phyloP scores from a whole-genome alignment of 2,113 vertebrate genomes.

The Urocolius indicus region DNA sequence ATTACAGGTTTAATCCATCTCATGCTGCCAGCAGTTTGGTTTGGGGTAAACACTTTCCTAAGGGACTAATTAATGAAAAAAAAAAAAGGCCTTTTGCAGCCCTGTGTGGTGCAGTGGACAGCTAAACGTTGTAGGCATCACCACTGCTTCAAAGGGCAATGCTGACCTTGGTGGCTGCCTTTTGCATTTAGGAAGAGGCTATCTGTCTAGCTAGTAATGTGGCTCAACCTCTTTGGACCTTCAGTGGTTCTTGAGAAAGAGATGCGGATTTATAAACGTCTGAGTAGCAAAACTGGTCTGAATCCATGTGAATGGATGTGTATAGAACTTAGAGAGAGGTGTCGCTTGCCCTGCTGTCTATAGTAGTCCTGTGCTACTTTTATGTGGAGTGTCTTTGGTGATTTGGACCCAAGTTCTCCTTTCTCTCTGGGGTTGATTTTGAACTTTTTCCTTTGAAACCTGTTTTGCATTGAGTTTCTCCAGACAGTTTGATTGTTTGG shows the following conservation, averaged over 20 bases:
- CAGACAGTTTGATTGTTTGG: background rate
- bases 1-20: constrained; percentile 28
- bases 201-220: background rate
- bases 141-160: background rate
- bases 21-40: constrained; percentile 22
- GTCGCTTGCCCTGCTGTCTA: background rate
- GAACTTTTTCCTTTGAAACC: background rate
- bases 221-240: accelerated
- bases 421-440: background rate
- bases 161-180: background rate
- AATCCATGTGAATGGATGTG: background rate
- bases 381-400: background rate
- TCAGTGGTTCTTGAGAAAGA: background rate
- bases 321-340: background rate
- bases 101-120: background rate
- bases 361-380: background rate
- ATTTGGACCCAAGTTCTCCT: background rate
- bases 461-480: background rate
- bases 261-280: background rate
- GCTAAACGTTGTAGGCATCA: accelerated
- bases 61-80: background rate
- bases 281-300: accelerated
- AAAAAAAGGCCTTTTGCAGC: background rate
- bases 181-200: background rate
- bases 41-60: constrained; percentile 17